These are phyloP conservation scores for Nesometra sesokonis DNA, from an alignment of 35 echinoderm and acorn worm species.

Conservation along the genomic window DNA sequence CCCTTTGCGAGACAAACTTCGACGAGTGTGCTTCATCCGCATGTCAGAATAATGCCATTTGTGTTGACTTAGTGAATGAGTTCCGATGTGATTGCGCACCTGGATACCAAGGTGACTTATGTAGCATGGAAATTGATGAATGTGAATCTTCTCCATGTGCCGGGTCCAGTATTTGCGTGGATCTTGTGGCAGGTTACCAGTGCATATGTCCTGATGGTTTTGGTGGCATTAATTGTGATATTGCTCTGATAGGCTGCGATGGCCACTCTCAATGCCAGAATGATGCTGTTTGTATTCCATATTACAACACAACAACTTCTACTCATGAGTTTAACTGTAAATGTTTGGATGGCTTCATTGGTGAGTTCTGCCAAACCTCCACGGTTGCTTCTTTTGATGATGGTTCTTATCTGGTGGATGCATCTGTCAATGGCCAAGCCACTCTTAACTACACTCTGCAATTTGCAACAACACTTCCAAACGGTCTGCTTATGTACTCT, in stretches of 20 bases:
- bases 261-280: constrained; percentile 37
- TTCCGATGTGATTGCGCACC: constrained; percentile 41
- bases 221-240: constrained; percentile 34
- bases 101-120: constrained; percentile 31
- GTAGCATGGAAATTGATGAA: constrained; percentile 36
- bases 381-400: constrained; percentile 49
- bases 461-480: constrained; percentile 58
- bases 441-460: constrained; percentile 40
- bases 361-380: constrained; percentile 15
- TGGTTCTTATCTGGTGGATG: constrained; percentile 24
- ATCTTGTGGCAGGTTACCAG: constrained; percentile 26
- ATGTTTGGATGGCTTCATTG: constrained; percentile 50
- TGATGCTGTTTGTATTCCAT: constrained; percentile 62
- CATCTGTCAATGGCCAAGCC: background rate
- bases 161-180: constrained; percentile 44
- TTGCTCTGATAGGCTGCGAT: constrained; percentile 41
- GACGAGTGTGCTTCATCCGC: constrained; percentile 1
- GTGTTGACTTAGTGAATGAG: constrained; percentile 21
- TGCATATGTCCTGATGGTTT: constrained; percentile 44
- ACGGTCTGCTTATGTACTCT: constrained; percentile 36
- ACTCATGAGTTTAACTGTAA: constrained; percentile 34
- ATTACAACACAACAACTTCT: constrained; percentile 1
- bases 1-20: background rate
- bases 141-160: constrained; percentile 40
- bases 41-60: constrained; percentile 17